Base-by-base conservation (phyloP, 1,140 invertebrate genomes). In the Nomia melanderi region DNA sequence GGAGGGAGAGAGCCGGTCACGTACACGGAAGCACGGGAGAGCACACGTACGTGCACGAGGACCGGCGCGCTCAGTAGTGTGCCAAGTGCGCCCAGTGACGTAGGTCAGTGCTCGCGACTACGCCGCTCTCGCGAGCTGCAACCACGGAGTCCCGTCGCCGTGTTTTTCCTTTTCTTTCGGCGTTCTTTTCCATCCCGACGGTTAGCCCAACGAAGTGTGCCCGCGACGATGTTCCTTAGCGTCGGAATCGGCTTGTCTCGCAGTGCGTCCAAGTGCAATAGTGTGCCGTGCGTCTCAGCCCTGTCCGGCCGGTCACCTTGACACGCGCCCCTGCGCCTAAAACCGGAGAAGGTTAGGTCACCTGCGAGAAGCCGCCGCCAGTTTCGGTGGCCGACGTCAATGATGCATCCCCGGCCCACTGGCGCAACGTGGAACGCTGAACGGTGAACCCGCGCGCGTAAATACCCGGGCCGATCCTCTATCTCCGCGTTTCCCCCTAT, bases 101-200 rank as follows among this genome's bases (percentile, higher is more conserved):
- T 88, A 88, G 85, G 85, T 88, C 87, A 87, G 84, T 86, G 82
- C 77, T 84, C 85, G 85, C 83, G 78, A 77, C 76, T 81, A 78
- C 85, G 70, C 41, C 60, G 79, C 73, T 69, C 72, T 50, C 60
- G 69, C 71, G 72, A 77, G 67, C 70, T 79, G 31, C n/a, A n/a
- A n/a, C n/a, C n/a, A n/a, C 12, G n/a, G 11, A 57, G 54, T 8
- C 41, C 31, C 31, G 54, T 25, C 41, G 64, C 4, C 36, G 41
- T 23, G 39, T n/a, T 53, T 70, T n/a, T 65, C 41, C 41, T 33
- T 25, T n/a, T 25, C 20, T 31, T 27, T 23, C n/a, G n/a, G n/a
- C n/a, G n/a, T n/a, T n/a, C n/a, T 23, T 20, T 27, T 36, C 25
- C 20, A 4, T 33, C 66, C 0, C 39, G 39, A 17, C 14, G 41